phyloP scores from a whole-genome alignment of 2,797 vertebrate genomes.

The Rhynchotus rufescens region DNA sequence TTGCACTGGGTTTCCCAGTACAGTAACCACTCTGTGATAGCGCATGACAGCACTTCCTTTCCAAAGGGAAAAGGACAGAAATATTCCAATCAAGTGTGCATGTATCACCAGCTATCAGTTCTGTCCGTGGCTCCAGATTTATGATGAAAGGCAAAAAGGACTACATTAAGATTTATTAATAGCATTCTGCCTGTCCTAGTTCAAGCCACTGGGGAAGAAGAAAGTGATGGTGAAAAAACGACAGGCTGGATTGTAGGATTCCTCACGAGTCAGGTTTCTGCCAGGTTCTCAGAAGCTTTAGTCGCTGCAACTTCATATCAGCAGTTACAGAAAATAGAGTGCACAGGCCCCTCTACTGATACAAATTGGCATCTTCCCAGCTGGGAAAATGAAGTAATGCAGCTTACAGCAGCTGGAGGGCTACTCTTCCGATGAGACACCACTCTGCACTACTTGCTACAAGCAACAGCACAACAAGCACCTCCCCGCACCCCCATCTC shows the following conservation, averaged over 20 bases:
- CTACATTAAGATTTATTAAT: constrained; percentile 64
- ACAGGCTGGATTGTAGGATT: not conserved
- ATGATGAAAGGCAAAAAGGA: constrained; percentile 57
- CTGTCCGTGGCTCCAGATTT: constrained; percentile 46
- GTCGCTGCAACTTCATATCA: not conserved
- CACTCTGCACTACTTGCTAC: not conserved
- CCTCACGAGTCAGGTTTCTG: constrained; percentile 31
- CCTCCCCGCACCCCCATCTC: not conserved
- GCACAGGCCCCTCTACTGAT: not conserved
- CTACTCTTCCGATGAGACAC: not conserved
- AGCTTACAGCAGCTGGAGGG: not conserved
- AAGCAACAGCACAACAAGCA: not conserved
- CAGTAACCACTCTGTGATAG: not conserved
- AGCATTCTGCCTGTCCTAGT: constrained; percentile 65
- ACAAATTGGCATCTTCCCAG: not conserved
- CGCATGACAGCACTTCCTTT: not conserved
- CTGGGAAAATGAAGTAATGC: not conserved
- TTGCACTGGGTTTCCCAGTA: accelerated
- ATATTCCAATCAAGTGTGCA: not conserved
- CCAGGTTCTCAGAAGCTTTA: constrained; percentile 33
- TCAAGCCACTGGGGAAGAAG: constrained; percentile 65
- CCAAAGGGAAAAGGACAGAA: constrained; percentile 19
- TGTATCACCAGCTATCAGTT: constrained; percentile 38
- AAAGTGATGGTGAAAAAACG: not conserved
- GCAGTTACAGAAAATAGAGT: not conserved